These are phyloP conservation scores for Danionella dracula DNA, from an alignment of 2,797 vertebrate genomes.

Conservation along the genomic window DNA sequence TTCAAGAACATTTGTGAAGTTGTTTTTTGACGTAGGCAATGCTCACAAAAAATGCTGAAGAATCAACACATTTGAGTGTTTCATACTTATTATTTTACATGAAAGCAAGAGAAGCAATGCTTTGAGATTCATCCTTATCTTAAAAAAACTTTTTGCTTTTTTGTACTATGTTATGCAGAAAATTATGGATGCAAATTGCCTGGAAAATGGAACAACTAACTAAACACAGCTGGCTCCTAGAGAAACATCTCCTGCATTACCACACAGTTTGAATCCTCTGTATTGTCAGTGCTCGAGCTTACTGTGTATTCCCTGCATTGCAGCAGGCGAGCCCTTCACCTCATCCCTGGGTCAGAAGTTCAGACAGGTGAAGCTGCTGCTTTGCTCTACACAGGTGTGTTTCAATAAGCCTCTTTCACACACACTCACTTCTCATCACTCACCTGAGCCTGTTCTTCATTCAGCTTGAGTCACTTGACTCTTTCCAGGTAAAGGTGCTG, in stretches of 20 bases:
- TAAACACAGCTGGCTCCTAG: too few relatives aligned
- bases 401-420: constrained; percentile 44
- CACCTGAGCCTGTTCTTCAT: constrained; percentile 19
- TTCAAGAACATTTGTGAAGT: too few relatives aligned
- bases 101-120: too few relatives aligned
- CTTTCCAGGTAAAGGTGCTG: constrained; percentile 42
- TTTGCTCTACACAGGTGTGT: constrained; percentile 36
- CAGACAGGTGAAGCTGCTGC: constrained; percentile 44
- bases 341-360: constrained; percentile 33
- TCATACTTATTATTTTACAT: too few relatives aligned
- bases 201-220: too few relatives aligned
- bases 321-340: constrained; percentile 2
- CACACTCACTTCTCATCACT: constrained; percentile 26
- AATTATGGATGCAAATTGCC: too few relatives aligned
- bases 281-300: not conserved
- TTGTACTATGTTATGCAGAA: too few relatives aligned
- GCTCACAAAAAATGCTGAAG: too few relatives aligned
- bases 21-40: too few relatives aligned
- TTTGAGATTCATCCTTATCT: too few relatives aligned
- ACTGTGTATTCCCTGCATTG: not conserved
- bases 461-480: constrained; percentile 32
- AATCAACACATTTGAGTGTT: too few relatives aligned
- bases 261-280: not conserved
- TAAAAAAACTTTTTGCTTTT: too few relatives aligned
- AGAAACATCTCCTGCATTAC: not conserved